Percentiles rank a stretch among this genome's conserved stretches.
Conservation (phyloP, 2,113 vertebrate species). For the Ancistrus triradiatus region DNA sequence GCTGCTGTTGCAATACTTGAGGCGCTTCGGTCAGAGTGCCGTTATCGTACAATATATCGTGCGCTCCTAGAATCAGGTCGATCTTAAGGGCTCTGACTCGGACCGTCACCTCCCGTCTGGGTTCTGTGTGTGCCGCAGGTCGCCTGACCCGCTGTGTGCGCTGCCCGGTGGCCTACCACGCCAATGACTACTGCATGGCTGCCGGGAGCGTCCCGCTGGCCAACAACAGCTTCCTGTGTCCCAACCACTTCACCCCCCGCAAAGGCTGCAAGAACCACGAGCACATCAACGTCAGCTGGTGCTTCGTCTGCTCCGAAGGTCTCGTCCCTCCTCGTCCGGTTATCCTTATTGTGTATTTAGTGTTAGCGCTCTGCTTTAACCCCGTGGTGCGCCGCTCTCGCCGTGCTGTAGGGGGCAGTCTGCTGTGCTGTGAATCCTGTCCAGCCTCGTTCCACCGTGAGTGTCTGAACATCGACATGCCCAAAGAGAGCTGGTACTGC, state of each 20-base stretch:
- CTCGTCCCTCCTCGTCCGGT: constrained; percentile 31
- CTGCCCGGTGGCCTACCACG: constrained; percentile 96
- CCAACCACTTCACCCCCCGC: constrained; percentile 92
- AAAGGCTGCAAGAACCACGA: constrained; percentile 95
- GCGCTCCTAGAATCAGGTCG: too few relatives aligned
- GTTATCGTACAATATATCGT: too few relatives aligned
- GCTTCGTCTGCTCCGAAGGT: constrained; percentile 98
- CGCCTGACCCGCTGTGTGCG: constrained; percentile 95
- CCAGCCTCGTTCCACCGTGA: constrained; percentile 96
- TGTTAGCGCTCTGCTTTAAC: too few relatives aligned
- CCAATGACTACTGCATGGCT: constrained; percentile 94
- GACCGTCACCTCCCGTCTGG: too few relatives aligned
- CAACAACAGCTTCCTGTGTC: constrained; percentile 97
- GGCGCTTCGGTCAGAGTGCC: too few relatives aligned
- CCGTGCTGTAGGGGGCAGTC: constrained; percentile 85
- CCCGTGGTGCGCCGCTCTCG: not conserved
- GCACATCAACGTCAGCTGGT: constrained; percentile 99
- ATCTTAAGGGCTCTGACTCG: too few relatives aligned
- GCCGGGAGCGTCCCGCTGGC: constrained; percentile 91
- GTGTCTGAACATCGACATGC: constrained; percentile 97
- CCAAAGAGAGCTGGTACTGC: constrained; percentile 97
- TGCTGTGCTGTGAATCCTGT: constrained; percentile 96
- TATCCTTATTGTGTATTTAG: too few relatives aligned
- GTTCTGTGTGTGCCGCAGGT: constrained; percentile 67
- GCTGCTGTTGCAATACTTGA: too few relatives aligned